Base-by-base conservation (phyloP, 2,888 invertebrate species). In the Cynaeus angustus region DNA sequence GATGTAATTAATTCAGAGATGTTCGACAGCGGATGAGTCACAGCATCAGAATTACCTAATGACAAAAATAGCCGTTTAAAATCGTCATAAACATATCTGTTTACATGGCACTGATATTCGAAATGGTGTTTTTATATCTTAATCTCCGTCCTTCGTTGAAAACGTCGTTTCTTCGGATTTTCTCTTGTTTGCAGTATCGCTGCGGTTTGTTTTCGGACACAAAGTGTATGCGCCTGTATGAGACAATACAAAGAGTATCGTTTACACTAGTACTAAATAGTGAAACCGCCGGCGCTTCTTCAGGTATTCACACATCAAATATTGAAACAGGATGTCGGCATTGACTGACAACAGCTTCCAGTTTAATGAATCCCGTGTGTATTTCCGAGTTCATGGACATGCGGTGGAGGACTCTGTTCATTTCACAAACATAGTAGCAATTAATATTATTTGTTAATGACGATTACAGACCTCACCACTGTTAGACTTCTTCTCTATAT, bases 361-460 rank as follows among this genome's bases (percentile, higher is more conserved):
- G 74, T 74, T 69, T 70, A 69, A 72, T 74, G 72, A 70, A 70
- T 66, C 65, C 43, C 33, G 52, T 48, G 71, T 74, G 62, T 68
- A 72, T 75, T 76, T 73, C 71, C 74, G 71, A 76, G 78, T 78
- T 78, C 78, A 78, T 70, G 78, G 78, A 77, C 78, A 73, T 72
- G 64, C 33, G 53, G 33, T 33, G 37, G 53, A 55, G 38, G 10
- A 13, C 28, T 45, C 45, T 74, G 67, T 68, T 66, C 73, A 73
- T 70, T 76, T 75, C 72, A 75, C 76, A 75, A 75, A 77, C 72
- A 74, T 76, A 75, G 77, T 78, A 76, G 75, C 75, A 76, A 74
- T 76, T 76, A 75, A 74, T 48, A 72, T 70, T 75, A 75, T 78
- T 78, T 78, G 74, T 70, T 74, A 76, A 76, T 74, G 74, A 76